Conservation (phyloP, 2,113 vertebrate genomes). For the Geococcyx californianus region DNA sequence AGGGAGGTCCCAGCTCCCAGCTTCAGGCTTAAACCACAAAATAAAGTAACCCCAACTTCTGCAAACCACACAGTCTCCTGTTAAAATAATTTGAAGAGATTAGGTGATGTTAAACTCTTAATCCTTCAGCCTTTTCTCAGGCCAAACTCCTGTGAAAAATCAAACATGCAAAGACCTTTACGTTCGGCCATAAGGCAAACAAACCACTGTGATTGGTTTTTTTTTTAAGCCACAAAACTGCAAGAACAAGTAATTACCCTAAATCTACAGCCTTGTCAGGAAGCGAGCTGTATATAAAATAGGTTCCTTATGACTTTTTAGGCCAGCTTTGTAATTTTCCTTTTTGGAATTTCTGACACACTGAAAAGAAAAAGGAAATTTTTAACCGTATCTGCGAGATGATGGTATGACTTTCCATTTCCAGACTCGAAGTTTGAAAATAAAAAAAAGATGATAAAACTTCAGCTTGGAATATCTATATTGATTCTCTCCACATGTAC, state of each 20-base stretch:
- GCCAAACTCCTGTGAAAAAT: not conserved
- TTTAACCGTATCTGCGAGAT: not conserved
- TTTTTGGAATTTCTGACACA: conserved; percentile 29
- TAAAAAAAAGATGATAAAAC: conserved; percentile 17
- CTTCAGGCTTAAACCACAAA: not conserved
- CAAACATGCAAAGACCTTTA: not conserved
- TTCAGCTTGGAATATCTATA: not conserved
- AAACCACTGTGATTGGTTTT: not conserved
- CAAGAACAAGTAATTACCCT: conserved; percentile 28
- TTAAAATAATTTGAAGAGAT: conserved; percentile 15
- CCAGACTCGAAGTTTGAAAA: not conserved
- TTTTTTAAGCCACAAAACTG: conserved; percentile 29
- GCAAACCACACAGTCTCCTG: not conserved
- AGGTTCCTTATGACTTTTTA: conserved; percentile 32
- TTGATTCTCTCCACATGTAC: not conserved
- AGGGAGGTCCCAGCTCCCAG: not conserved
- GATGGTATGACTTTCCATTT: not conserved
- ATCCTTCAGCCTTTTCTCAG: conserved; percentile 20
- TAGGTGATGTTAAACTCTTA: conserved; percentile 6
- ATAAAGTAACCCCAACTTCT: not conserved
- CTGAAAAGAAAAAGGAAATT: not conserved
- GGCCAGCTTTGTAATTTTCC: conserved; percentile 8
- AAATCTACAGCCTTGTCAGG: conserved; percentile 28
- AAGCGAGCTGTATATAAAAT: conserved; percentile 21
- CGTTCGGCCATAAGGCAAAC: not conserved